phyloP scores from a whole-genome alignment of 2,888 invertebrate species.

The Cabera pusaria region DNA sequence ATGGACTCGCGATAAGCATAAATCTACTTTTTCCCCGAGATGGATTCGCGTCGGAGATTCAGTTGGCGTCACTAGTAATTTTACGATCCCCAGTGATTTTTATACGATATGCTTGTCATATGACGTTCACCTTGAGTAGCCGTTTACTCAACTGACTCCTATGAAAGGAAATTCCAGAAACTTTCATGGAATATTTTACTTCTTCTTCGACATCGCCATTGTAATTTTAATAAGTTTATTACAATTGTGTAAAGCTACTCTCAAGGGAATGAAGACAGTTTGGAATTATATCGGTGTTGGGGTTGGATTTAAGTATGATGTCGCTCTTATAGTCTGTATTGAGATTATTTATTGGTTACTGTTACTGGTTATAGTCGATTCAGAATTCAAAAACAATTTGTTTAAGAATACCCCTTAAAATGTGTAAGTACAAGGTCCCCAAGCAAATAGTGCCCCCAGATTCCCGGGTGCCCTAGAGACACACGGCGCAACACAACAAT shows the following conservation, averaged over 20 bases:
- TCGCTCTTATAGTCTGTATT: too few species aligned
- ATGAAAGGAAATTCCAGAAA: conserved; percentile 1
- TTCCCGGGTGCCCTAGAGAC: conserved; percentile 37
- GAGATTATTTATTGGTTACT: too few species aligned
- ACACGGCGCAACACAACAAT: conserved; percentile 51
- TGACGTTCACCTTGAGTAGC: conserved; percentile 40
- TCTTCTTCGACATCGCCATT: conserved; percentile 6
- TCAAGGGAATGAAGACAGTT: too few species aligned
- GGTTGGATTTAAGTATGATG: too few species aligned
- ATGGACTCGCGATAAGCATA: conserved; percentile 46
- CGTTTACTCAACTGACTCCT: conserved; percentile 15
- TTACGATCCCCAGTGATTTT: conserved; percentile 41
- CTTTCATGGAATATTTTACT: conserved; percentile 4
- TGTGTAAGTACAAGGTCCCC: conserved; percentile 43
- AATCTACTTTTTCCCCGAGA: conserved; percentile 46
- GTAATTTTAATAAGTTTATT: too few species aligned
- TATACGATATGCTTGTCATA: conserved; percentile 36
- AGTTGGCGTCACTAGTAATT: conserved; percentile 35
- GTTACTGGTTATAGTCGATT: too few species aligned
- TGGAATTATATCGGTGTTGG: too few species aligned
- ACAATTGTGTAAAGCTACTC: too few species aligned
- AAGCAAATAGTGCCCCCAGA: conserved; percentile 34
- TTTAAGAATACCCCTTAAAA: conserved; percentile 40
- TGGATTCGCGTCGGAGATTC: conserved; percentile 38
- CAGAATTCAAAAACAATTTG: conserved; percentile 21